Evolutionary conservation across 2,113 vertebrate genomes (phyloP), one percentile per base, ranked within the genome.

Genomic region (Aplodontia rufa): DNA sequence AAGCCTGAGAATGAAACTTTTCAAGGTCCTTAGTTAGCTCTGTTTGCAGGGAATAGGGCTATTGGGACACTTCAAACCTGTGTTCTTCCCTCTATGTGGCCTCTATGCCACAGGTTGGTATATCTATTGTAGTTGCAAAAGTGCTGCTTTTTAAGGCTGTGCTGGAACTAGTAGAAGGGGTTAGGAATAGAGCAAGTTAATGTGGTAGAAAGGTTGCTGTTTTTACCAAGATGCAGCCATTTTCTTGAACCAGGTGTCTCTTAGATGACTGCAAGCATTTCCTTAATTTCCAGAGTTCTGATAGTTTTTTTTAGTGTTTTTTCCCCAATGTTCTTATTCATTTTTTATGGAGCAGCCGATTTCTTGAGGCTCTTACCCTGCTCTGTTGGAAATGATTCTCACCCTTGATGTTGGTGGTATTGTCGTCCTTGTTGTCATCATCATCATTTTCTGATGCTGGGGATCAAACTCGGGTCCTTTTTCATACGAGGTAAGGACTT

Each of bases 301-400:
- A 51, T 49, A 45, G 45, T 66, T 64, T 42, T 30, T 68, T 69
- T 49, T 42, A 40, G 9, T 51, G n/a, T n/a, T n/a, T n/a, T 79
- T 90, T 72, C 88, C 24, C 22, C 30, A 40, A 22, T 62, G 22
- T 74, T 69, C 51, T 84, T 95, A 3, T 30, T 85, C 20, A n/a
- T n/a, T 11, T 87, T 94, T 87, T 74, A 24, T 89, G 24, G 45
- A 90, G 66, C 32, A 87, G 9, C 37, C 53, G 22, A 32, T 62
- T 85, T 90, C 82, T 55, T 66, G 14, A 90, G 35, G 4, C 24
- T 11, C 24, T n/a, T 64, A 55, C 32, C 42, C n/a, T 20, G 5
- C 32, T 32, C 12, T 60, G 42, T 49, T 45, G 9, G 35, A 68
- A 66, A 2, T 85, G 17, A 49, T 84, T 71, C 68, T 82, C 53